Percentiles rank a stretch among this genome's conserved stretches.
Evolutionary conservation across 2,888 invertebrate genomes (phyloP).

Genomic region (Heliconius cydno): DNA sequence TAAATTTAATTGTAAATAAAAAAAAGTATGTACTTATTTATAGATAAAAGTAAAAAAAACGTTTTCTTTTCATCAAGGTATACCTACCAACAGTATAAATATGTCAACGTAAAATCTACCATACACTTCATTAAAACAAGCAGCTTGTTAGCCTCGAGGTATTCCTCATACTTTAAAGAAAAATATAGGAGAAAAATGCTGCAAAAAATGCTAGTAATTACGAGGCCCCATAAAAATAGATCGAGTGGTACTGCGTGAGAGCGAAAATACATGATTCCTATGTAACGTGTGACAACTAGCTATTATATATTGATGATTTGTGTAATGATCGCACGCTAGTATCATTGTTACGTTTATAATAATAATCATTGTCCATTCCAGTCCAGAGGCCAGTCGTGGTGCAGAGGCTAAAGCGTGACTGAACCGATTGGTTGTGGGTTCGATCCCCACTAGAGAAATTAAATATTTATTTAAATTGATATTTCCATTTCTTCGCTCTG

Average conservation of each 20-base stretch:
- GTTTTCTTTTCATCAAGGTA: no score
- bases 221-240: constrained; percentile 19
- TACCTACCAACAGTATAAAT: not conserved
- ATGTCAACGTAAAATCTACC: not conserved
- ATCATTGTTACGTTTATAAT: not conserved
- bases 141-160: not conserved
- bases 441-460: no score
- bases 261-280: not conserved
- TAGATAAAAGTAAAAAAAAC: no score
- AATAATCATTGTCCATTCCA: no score
- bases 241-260: constrained; percentile 8
- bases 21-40: no score
- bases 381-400: no score
- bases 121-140: not conserved
- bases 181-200: constrained; percentile 1
- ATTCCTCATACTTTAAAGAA: constrained; percentile 4
- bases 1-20: no score
- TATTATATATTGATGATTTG: not conserved
- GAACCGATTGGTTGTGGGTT: no score
- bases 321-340: not conserved
- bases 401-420: no score
- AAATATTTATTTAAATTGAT: no score
- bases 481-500: no score
- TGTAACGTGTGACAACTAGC: not conserved
- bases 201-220: constrained; percentile 11